A percentile compares a stretch with the other conserved stretches of the same genome.
These are phyloP conservation scores for Rafetus swinhoei DNA, from an alignment of 2,113 vertebrate genomes.

Conservation along the genomic window DNA sequence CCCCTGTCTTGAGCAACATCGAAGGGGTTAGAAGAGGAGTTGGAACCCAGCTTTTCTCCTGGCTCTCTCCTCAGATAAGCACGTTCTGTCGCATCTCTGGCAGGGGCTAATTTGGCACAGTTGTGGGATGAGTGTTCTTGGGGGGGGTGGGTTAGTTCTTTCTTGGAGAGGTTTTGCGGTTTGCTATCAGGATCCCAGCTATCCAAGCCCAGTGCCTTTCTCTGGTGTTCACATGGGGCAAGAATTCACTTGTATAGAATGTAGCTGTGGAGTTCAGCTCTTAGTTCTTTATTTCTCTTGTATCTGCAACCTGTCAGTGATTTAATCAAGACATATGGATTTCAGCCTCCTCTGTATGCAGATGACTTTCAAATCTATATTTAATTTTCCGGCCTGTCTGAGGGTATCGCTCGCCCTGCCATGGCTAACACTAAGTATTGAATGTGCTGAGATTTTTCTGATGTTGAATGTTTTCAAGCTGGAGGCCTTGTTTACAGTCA, in stretches of 20 bases:
- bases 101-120: not conserved
- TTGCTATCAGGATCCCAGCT: rapidly evolving
- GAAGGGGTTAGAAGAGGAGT: not conserved
- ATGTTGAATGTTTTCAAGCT: not conserved
- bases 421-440: conserved; percentile 36
- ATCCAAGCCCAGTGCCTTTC: not conserved
- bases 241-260: rapidly evolving
- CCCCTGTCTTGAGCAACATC: not conserved
- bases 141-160: not conserved
- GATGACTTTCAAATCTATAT: not conserved
- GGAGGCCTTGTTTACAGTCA: not conserved
- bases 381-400: conserved; percentile 4
- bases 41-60: not conserved
- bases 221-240: not conserved
- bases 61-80: not conserved
- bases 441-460: not conserved
- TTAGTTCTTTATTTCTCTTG: not conserved
- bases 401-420: not conserved
- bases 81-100: not conserved
- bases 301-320: not conserved
- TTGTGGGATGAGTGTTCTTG: not conserved
- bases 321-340: rapidly evolving
- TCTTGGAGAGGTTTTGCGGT: not conserved
- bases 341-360: not conserved
- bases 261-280: not conserved